Percentiles rank a stretch among this genome's conserved stretches.
These are phyloP conservation scores for Cuniculus paca DNA, from an alignment of 2,797 vertebrate genomes.

Conservation along the genomic window DNA sequence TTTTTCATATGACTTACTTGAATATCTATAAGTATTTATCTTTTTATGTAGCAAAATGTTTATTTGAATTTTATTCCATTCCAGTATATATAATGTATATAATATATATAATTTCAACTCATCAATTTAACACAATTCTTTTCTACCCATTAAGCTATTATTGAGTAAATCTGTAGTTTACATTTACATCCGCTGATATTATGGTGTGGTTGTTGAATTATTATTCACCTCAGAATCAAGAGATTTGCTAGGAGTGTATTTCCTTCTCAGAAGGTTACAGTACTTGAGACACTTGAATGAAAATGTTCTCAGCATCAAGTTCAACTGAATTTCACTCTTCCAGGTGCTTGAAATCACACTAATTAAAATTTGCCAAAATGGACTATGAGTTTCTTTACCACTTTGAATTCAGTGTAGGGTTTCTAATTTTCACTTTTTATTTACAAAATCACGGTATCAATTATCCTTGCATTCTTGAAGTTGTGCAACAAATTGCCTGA, in stretches of 20 bases:
- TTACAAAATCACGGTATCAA: neutral
- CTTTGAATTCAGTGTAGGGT: neutral
- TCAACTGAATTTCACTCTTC: neutral
- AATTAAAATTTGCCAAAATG: neutral
- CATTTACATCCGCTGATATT: too few relatives aligned
- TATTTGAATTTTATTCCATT: too few relatives aligned
- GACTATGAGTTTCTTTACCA: neutral
- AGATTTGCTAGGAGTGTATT: neutral
- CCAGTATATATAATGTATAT: too few relatives aligned
- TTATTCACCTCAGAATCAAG: neutral
- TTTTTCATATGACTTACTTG: neutral
- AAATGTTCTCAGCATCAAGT: slow-evolving; percentile 7
- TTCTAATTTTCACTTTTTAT: neutral
- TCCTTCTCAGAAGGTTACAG: neutral
- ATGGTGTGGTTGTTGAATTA: neutral
- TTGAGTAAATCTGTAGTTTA: too few relatives aligned
- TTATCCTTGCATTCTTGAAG: neutral
- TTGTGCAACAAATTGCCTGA: neutral
- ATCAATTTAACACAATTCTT: too few relatives aligned
- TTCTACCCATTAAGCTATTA: too few relatives aligned
- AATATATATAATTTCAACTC: too few relatives aligned
- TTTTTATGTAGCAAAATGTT: neutral
- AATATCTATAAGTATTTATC: neutral
- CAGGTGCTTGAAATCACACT: neutral
- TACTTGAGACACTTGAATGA: neutral